Percentiles rank a stretch among this genome's conserved stretches.
Evolutionary conservation across 2,888 invertebrate species (phyloP).

Genomic region (Baronia brevicornis): DNA sequence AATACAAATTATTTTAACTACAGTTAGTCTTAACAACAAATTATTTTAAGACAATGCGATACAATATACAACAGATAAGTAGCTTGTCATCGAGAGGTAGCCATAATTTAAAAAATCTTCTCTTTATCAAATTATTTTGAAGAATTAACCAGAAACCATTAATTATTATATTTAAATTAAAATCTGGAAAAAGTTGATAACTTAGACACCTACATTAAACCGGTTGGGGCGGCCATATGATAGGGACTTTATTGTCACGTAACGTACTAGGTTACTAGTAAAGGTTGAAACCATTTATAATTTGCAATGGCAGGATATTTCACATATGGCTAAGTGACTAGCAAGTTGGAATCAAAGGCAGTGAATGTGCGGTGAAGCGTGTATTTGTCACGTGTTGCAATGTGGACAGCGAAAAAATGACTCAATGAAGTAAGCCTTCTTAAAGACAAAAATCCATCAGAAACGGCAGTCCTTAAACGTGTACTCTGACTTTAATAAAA

Average conservation of each 20-base stretch:
- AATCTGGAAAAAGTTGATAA: constrained; percentile 53
- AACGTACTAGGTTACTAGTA: constrained; percentile 42
- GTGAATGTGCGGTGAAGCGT: constrained; percentile 47
- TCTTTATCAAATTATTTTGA: constrained; percentile 10
- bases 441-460: too few relatives aligned
- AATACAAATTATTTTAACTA: too few relatives aligned
- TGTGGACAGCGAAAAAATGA: constrained; percentile 24
- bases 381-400: constrained; percentile 51
- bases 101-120: too few relatives aligned
- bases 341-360: constrained; percentile 43
- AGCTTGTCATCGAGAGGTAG: too few relatives aligned
- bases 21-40: too few relatives aligned
- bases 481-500: too few relatives aligned
- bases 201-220: constrained; percentile 40
- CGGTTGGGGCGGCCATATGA: constrained; percentile 47
- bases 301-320: constrained; percentile 12
- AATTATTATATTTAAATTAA: constrained; percentile 23
- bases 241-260: constrained; percentile 39
- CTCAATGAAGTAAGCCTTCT: constrained; percentile 16
- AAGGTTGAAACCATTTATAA: constrained; percentile 18
- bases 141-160: constrained; percentile 15
- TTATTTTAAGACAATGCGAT: too few relatives aligned
- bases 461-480: too few relatives aligned
- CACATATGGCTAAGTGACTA: constrained; percentile 41
- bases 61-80: too few relatives aligned